Percentiles rank a stretch among this genome's conserved stretches.
phyloP scores from a whole-genome alignment of 1,140 invertebrate species.

The Drosophila bocqueti region DNA sequence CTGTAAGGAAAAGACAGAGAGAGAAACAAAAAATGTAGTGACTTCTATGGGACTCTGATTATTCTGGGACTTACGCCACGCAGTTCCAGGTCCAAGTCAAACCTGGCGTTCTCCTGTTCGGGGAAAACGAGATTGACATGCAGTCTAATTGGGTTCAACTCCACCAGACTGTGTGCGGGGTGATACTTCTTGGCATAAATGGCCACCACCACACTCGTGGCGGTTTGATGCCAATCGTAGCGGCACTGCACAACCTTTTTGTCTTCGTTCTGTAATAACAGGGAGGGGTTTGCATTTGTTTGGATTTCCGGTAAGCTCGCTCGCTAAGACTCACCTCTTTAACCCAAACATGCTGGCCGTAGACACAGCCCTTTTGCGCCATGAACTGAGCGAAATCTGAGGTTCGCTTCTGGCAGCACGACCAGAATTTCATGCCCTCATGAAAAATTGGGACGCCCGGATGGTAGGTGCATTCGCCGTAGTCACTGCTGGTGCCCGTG shows the following conservation, averaged over 20 bases:
- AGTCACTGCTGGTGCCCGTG: constrained; percentile 88
- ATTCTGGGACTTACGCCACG: constrained; percentile 89
- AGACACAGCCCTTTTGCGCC: constrained; percentile 93
- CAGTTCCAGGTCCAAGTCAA: constrained; percentile 93
- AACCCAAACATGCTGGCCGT: constrained; percentile 94
- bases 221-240: constrained; percentile 97
- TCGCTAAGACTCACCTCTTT: constrained; percentile 87
- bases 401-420: constrained; percentile 97
- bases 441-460: constrained; percentile 97
- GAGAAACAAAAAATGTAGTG: constrained; percentile 62
- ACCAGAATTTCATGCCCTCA: constrained; percentile 99
- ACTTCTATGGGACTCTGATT: background rate
- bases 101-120: constrained; percentile 90
- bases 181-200: constrained; percentile 96
- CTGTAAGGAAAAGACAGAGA: constrained; percentile 83
- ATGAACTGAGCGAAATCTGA: constrained; percentile 97
- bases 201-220: constrained; percentile 91
- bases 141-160: constrained; percentile 94
- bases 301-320: too few species aligned
- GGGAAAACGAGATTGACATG: constrained; percentile 92
- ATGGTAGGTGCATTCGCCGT: constrained; percentile 92
- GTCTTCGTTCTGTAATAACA: constrained; percentile 59
- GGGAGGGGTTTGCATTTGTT: background rate
- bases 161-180: constrained; percentile 90
- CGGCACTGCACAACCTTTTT: constrained; percentile 89